Evolutionary conservation across 2,888 invertebrate species (phyloP).

Genomic region (Aromia moschata): DNA sequence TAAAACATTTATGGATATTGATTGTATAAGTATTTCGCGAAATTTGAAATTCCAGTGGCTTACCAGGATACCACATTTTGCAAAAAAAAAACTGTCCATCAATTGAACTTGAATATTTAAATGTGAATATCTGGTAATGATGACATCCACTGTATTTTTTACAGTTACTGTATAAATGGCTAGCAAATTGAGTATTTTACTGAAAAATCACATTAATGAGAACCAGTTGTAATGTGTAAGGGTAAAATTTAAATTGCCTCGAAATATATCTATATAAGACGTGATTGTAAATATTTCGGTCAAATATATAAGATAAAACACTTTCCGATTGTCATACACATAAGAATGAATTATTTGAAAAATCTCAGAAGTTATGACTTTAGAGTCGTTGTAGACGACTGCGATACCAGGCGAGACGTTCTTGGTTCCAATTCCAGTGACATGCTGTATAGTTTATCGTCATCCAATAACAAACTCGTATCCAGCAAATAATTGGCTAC

Average conservation of each 20-base stretch:
- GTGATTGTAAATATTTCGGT: slow-evolving; percentile 10
- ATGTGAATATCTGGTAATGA: neutral
- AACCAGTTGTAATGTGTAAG: no score
- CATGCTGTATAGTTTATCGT: slow-evolving; percentile 82
- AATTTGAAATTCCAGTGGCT: neutral
- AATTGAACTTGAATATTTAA: neutral
- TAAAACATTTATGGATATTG: neutral
- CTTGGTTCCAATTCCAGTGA: slow-evolving; percentile 89
- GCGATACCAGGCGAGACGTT: slow-evolving; percentile 65
- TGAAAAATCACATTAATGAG: neutral
- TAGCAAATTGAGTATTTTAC: neutral
- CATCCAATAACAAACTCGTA: slow-evolving; percentile 77
- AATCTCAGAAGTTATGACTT: slow-evolving; percentile 4
- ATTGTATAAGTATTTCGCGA: neutral
- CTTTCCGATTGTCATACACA: slow-evolving; percentile 33
- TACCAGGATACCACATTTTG: neutral
- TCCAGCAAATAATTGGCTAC: slow-evolving; percentile 85
- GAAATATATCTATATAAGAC: neutral
- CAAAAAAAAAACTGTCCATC: no score
- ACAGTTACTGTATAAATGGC: neutral
- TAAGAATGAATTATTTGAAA: slow-evolving; percentile 30
- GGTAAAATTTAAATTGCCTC: neutral
- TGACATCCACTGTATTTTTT: neutral
- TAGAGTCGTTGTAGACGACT: slow-evolving; percentile 38
- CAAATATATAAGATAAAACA: slow-evolving; percentile 1